Evolutionary conservation across 2,797 vertebrate genomes (phyloP), one percentile per base, ranked within the genome.

Genomic region (Cheirogaleus major): DNA sequence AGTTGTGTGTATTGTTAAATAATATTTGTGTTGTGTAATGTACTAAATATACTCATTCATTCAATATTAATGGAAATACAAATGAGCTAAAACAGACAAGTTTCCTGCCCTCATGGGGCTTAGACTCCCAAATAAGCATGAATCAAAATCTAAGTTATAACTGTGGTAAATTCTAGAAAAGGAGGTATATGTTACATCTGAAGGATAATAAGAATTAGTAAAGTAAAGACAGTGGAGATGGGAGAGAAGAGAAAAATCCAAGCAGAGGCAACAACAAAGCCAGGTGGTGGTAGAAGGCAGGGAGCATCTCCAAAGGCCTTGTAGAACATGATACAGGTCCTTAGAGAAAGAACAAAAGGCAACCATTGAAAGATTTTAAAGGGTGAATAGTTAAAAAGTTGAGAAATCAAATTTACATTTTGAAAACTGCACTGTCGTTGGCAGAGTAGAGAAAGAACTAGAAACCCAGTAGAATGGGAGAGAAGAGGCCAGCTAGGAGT

Each of bases 101-200:
- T 76, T 85, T 95, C 84, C 67, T 89, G 45, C 69, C 25, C 12
- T 96, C 5, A 0, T n/a, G 57, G 61, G 12, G 30, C 27, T 73
- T 78, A 73, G 69, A 55, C 20, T 83, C 63, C 20, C 8, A 81
- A 59, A 43, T 73, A 81, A 72, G 65, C 20, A 48, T 57, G 23
- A 80, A 89, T 57, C 14, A 18, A 57, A 38, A 72, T 72, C 35
- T 90, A 92, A 94, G 81, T 50, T 82, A 48, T 78, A 82, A 92
- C 32, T n/a, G 7, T 45, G 27, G 8, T n/a, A 48, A 89, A 80
- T 86, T 35, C 43, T 41, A 61, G 80, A 57, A 89, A 92, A 84
- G 14, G 76, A 57, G 61, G 23, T 63, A 5, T 69, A 32, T 65
- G n/a, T 87, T 52, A 45, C 38, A 61, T 55, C 41, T n/a, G 59